Conservation (phyloP, 2,113 vertebrate species). For the Corythoichthys intestinalis region DNA sequence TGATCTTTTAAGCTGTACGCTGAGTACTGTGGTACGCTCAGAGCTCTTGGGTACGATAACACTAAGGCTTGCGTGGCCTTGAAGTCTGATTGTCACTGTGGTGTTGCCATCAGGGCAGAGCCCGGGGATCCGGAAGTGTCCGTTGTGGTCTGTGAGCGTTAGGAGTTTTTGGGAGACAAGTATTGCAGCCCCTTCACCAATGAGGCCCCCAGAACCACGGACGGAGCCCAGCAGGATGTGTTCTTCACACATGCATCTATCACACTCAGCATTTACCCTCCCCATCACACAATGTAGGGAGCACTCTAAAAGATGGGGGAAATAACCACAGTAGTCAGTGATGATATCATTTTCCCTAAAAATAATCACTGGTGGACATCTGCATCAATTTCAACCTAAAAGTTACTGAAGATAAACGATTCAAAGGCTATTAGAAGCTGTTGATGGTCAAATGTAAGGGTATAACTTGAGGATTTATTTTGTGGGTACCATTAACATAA, state of each 20-base stretch:
- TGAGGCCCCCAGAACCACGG: slow-evolving; percentile 79
- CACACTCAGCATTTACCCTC: slow-evolving; percentile 82
- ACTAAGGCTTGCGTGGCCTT: slow-evolving; percentile 71
- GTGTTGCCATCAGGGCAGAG: slow-evolving; percentile 87
- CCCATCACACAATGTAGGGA: slow-evolving; percentile 82
- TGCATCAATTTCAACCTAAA: background rate
- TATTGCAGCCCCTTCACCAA: slow-evolving; percentile 76
- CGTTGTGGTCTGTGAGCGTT: slow-evolving; percentile 78
- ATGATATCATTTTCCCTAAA: background rate
- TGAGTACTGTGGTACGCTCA: slow-evolving; percentile 75
- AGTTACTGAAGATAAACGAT: background rate
- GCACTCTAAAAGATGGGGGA: slow-evolving; percentile 73
- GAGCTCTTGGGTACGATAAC: slow-evolving; percentile 69
- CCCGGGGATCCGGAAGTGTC: slow-evolving; percentile 83
- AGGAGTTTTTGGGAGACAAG: slow-evolving; percentile 77
- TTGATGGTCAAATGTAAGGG: background rate
- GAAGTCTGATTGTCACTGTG: slow-evolving; percentile 78
- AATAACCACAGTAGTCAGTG: background rate
- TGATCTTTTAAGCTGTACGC: slow-evolving; percentile 81
- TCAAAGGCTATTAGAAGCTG: background rate
- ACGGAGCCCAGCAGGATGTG: slow-evolving; percentile 81
- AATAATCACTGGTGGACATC: background rate
- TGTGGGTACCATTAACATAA: background rate
- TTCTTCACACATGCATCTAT: slow-evolving; percentile 84
- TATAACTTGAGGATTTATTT: background rate